Evolutionary conservation across 2,113 vertebrate genomes (phyloP), one percentile per base, ranked within the genome.

Genomic region (Platycercus adscitus): DNA sequence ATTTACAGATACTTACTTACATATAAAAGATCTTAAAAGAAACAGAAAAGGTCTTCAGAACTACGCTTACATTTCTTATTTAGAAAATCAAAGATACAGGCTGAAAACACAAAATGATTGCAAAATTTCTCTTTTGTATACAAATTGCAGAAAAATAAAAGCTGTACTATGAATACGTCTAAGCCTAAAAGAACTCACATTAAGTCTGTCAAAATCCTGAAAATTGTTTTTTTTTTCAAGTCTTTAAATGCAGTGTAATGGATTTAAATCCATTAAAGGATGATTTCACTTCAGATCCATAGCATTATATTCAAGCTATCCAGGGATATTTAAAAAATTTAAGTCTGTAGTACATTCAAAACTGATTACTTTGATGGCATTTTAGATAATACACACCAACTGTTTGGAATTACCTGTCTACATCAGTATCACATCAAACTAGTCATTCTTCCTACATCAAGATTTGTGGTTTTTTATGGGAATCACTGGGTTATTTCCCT

Each of bases 201-300:
- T 91, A 63, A 70, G 37, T 47, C 88, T 92, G 80, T 61, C 86
- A 95, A 88, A 93, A 90, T 83, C 72, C 60, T 84, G 47, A 52
- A 82, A 88, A 55, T 41, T 41, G 6, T 33, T 70, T 76, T 84
- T 84, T 90, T 90, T 86, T 90, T 71, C 55, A 94, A 60, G 31
- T 24, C 64, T 84, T 91, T 83, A 84, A 82, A 91, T 81, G 92
- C 13, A 17, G 13, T 89, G 72, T 5, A 26, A 73, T 28, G 7
- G 66, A 68, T 86, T 94, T 86, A 78, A 88, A 93, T 64, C 90
- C 69, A 81, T 91, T 94, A 83, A 63, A 89, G 47, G 44, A 80
- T 86, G 65, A 91, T 85, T 94, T 85, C 43, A 10, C 52, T 94
- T 84, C 86, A 91, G 86, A 94, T 93, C 55, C 88, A 83, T 20